Base-by-base conservation (phyloP, 2,797 vertebrate species). In the Nyctibius grandis region DNA sequence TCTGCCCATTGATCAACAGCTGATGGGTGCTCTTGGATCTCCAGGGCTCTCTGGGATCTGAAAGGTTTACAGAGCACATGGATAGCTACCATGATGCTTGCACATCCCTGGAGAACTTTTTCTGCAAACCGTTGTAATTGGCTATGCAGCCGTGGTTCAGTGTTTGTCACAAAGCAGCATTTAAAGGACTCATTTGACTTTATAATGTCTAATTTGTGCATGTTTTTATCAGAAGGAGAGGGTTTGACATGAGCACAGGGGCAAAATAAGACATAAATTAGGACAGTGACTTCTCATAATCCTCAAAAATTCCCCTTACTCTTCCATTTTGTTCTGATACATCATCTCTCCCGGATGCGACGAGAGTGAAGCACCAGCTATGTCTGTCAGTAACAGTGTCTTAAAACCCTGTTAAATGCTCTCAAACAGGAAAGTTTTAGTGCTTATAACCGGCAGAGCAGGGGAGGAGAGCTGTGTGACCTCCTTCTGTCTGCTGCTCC, bases 171-270 rank as follows among this genome's bases (percentile, higher is more conserved):
- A 93, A 95, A 88, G 61, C 82, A 89, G 38, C 65, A 67, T 95
- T 89, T 95, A 94, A 94, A 95, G 54, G 57, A 94, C 59, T 81
- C 68, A 92, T 96, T 97, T 96, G 84, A 95, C 91, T 96, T 93
- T 75, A 83, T 94, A 96, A 97, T 96, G 61, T 91, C 64, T 96
- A 92, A 92, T 95, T 95, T 95, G 73, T 91, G 68, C 25, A 78
- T 78, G 86, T 84, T 95, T 95, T 89, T 94, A 88, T 96, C 93
- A 92, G 81, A 94, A 81, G 11, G 31, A 95, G 61, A 68, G 21
- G 22, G n/a, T 93, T 92, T 94, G 64, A 95, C 95, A 96, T 53
- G 84, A 96, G 68, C 81, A 93, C n/a, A 85, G 91, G 83, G 86
- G 84, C 84, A 95, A 92, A 95, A 93, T 88, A 93, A 96, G 72